Conservation (phyloP, 2,888 invertebrate species). For the Bhutanitis thaidina region DNA sequence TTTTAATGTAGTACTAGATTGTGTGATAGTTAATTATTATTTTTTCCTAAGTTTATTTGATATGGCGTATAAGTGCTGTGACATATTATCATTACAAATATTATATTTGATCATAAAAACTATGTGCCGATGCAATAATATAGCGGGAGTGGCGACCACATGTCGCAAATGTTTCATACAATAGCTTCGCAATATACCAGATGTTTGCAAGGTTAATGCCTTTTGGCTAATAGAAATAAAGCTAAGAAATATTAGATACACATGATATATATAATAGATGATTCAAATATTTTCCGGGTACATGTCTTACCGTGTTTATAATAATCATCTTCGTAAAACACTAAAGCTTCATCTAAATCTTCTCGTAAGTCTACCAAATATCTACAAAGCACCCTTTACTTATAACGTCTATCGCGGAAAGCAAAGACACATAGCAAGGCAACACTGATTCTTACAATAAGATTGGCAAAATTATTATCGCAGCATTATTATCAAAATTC, state of each 20-base stretch:
- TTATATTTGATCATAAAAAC: constrained; percentile 28
- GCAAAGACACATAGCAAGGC: constrained; percentile 79
- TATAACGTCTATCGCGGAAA: constrained; percentile 66
- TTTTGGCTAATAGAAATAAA: constrained; percentile 34
- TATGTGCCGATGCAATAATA: constrained; percentile 29
- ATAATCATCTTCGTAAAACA: constrained; percentile 8
- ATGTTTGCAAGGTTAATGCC: constrained; percentile 63
- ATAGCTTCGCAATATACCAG: constrained; percentile 60
- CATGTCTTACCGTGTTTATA: constrained; percentile 20
- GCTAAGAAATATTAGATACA: background rate
- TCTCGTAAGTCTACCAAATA: constrained; percentile 25
- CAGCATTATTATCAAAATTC: constrained; percentile 46
- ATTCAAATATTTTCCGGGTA: background rate
- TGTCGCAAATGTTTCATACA: constrained; percentile 55
- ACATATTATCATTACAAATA: constrained; percentile 28
- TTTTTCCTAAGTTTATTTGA: too few relatives aligned
- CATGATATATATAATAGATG: background rate
- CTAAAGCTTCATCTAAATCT: constrained; percentile 20
- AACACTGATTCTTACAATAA: constrained; percentile 68
- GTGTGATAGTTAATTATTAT: too few relatives aligned
- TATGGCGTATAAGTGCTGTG: too few relatives aligned
- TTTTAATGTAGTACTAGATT: too few relatives aligned
- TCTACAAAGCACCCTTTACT: constrained; percentile 70
- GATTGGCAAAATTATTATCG: constrained; percentile 54
- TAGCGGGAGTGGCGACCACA: constrained; percentile 64